phyloP scores from a whole-genome alignment of 2,113 vertebrate genomes.

The Apteryx mantelli region DNA sequence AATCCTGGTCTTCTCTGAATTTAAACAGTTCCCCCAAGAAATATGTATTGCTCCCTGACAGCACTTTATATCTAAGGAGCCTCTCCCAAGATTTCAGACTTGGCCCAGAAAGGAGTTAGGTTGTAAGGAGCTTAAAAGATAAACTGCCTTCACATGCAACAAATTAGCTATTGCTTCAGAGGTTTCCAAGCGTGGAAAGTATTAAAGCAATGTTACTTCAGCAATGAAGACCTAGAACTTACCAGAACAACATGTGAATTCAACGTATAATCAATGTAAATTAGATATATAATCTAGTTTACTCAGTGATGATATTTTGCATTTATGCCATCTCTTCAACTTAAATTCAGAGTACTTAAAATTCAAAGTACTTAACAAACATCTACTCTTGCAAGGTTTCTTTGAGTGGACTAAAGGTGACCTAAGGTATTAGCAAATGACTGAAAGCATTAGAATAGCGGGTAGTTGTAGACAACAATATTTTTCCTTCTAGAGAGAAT shows the following conservation, averaged over 20 bases:
- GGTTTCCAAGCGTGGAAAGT: background rate
- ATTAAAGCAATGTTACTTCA: background rate
- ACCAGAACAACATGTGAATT: background rate
- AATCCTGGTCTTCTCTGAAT: background rate
- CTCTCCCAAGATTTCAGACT: background rate
- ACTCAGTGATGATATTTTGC: background rate
- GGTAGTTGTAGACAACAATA: background rate
- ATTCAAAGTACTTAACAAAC: background rate
- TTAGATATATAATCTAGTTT: background rate
- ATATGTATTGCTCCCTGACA: background rate
- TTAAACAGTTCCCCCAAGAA: background rate
- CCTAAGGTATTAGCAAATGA: background rate
- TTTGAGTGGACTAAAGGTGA: background rate
- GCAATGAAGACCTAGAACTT: background rate
- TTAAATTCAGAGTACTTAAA: background rate
- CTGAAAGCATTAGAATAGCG: background rate
- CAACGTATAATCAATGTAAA: background rate
- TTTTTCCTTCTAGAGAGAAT: background rate
- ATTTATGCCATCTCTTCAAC: background rate
- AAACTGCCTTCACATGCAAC: background rate
- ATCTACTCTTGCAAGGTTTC: background rate
- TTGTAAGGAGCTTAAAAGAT: constrained; percentile 16
- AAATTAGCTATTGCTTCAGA: background rate
- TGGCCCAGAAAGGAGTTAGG: background rate
- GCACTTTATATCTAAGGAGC: background rate